These are phyloP conservation scores for Frieseomelitta varia DNA, from an alignment of 1,140 invertebrate genomes.

Conservation along the genomic window DNA sequence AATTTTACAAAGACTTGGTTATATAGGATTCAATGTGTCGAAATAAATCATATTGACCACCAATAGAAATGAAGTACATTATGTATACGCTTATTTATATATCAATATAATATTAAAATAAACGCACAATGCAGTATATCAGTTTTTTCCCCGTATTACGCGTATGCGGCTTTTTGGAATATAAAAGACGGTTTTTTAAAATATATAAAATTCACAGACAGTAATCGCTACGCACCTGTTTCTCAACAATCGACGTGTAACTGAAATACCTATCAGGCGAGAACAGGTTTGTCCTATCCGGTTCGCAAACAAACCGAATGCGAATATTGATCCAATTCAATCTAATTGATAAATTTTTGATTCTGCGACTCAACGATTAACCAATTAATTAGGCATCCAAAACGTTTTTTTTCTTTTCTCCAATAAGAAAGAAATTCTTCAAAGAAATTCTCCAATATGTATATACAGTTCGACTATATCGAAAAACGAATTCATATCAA, in stretches of 20 bases:
- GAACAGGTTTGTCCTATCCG: conserved; percentile 42
- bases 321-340: conserved; percentile 31
- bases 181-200: neutral
- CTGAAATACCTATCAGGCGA: neutral
- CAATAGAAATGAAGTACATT: conserved; percentile 10
- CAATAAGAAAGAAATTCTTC: neutral
- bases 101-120: conserved; percentile 18
- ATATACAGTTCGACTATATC: neutral
- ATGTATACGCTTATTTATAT: neutral
- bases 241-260: conserved; percentile 2
- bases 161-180: neutral
- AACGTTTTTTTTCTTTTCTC: neutral
- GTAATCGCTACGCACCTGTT: neutral
- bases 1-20: neutral
- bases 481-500: neutral
- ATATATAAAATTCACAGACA: conserved; percentile 6
- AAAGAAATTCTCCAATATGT: neutral
- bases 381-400: neutral
- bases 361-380: neutral
- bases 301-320: neutral
- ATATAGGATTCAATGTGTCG: neutral
- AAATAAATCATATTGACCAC: neutral
- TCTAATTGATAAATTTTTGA: conserved; percentile 11
- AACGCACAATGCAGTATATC: neutral
- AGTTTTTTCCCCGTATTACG: neutral